Conservation (phyloP, 2,797 vertebrate species). For the Pelodytes ibericus region DNA sequence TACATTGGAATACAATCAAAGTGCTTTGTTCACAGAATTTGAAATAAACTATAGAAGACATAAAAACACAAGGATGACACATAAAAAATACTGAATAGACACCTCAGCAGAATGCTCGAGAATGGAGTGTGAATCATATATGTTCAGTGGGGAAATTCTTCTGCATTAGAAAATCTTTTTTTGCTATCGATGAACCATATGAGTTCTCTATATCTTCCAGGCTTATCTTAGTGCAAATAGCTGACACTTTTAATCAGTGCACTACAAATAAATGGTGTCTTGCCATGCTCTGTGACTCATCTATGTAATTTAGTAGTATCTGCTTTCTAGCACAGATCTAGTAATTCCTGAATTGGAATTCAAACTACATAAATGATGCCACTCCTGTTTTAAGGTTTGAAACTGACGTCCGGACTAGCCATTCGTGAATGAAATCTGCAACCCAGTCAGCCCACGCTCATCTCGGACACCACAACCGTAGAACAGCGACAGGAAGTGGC, state of each 20-base stretch:
- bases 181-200: slow-evolving; percentile 45
- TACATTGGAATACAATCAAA: slow-evolving; percentile 51
- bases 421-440: no score
- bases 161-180: slow-evolving; percentile 28
- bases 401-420: no score
- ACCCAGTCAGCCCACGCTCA: no score
- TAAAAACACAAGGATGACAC: slow-evolving; percentile 59
- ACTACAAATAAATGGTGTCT: no score
- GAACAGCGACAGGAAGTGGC: no score
- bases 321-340: no score
- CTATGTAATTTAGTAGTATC: no score
- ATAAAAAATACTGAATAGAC: slow-evolving; percentile 43
- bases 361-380: no score
- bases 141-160: slow-evolving; percentile 29
- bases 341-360: no score
- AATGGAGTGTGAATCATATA: slow-evolving; percentile 63
- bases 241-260: slow-evolving; percentile 27
- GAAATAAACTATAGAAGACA: slow-evolving; percentile 58
- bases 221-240: slow-evolving; percentile 37
- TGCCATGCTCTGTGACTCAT: no score
- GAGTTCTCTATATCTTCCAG: slow-evolving; percentile 35
- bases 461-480: no score
- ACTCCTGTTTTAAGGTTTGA: no score
- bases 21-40: slow-evolving; percentile 61
- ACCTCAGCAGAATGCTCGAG: slow-evolving; percentile 65